Evolutionary conservation across 2,888 invertebrate species (phyloP), one percentile per base, ranked within the genome.

Genomic region (Cylindroiulus punctatus): DNA sequence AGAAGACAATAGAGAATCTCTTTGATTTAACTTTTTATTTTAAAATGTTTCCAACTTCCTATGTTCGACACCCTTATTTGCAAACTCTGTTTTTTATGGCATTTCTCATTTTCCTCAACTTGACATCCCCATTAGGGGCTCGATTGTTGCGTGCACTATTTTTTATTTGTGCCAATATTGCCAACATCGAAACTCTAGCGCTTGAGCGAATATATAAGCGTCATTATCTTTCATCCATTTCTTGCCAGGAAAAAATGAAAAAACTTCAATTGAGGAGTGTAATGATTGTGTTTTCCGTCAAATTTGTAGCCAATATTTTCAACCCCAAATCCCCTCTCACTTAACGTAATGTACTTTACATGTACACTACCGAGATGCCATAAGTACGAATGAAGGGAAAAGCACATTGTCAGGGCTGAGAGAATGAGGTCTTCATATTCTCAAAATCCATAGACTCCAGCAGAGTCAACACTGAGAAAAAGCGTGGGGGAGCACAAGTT

Each of bases 251-350:
- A 76, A 76, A 76, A 76, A 30, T 5, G 30, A 76, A 76, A 10
- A 26, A 26, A 14, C 76, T 76, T 30, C 76, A 76, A 76, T 76
- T 76, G 76, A 76, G 4, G 30, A 76, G 76, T 76, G 76, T 76
- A 76, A 76, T 76, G 76, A 76, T 22, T 76, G 76, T 76, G 76
- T 76, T 76, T 76, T 26, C 76, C 76, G 76, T 76, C 76, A 76
- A 76, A 76, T 76, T 76, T 76, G 76, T 76, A 76, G 76, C 76
- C 30, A 76, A 76, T 76, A 76, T 76, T 76, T 76, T 76, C 76
- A 76, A 30, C 76, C 76, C 76, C 30, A 76, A 30, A 30, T 76
- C 76, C 76, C 76, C 76, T 76, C 76, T 76, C 76, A 76, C 76
- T 76, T 76, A 76, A 76, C 76, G 26, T 76, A 76, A 76, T 76